Conservation (phyloP, 92 coral and sea anemone species). For the Heliopora coerulea region DNA sequence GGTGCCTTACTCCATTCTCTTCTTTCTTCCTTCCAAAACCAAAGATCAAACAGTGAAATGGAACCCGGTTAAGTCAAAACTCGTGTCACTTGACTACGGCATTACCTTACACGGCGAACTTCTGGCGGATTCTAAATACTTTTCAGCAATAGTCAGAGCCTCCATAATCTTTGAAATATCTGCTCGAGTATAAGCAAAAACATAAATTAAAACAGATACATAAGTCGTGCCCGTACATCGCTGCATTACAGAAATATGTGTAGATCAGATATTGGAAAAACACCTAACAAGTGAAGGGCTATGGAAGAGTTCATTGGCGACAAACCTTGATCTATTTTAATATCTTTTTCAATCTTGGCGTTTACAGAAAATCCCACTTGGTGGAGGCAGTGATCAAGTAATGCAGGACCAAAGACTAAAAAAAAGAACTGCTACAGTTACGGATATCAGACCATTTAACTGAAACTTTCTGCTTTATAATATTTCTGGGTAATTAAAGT, state of each 20-base stretch:
- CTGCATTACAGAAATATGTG: too few relatives aligned
- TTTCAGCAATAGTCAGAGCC: constrained; percentile 74
- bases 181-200: constrained; percentile 25
- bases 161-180: constrained; percentile 78
- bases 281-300: too few relatives aligned
- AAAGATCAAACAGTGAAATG: too few relatives aligned
- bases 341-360: constrained; percentile 65
- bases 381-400: constrained; percentile 81
- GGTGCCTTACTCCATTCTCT: too few relatives aligned
- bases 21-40: too few relatives aligned
- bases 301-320: too few relatives aligned
- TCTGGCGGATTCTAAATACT: constrained; percentile 60
- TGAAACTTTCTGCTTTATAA: background rate
- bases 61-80: too few relatives aligned
- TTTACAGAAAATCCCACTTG: constrained; percentile 72
- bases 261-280: too few relatives aligned
- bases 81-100: too few relatives aligned
- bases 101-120: constrained; percentile 69
- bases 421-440: background rate
- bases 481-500: background rate
- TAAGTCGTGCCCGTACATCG: background rate
- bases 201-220: background rate
- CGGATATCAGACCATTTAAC: background rate
- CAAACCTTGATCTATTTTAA: constrained; percentile 61
- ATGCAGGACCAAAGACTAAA: constrained; percentile 86